Evolutionary conservation across 2,888 invertebrate species (phyloP), one percentile per base, ranked within the genome.

Genomic region (Aquatica leii): DNA sequence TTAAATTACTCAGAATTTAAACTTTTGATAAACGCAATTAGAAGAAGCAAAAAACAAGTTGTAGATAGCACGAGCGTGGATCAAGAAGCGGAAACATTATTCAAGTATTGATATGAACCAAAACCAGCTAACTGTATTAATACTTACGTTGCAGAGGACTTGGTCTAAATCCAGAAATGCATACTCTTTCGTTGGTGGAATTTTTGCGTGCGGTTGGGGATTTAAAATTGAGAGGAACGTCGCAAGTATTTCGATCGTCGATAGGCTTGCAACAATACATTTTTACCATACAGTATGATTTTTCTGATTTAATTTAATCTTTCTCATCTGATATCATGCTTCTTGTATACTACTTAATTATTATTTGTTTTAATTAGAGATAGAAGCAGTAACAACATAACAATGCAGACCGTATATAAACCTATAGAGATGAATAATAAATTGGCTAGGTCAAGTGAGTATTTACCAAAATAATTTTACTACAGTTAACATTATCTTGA

Each of bases 131-230:
- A 20, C n/a, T n/a, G n/a, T n/a, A n/a, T n/a, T n/a, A n/a, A n/a
- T n/a, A n/a, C n/a, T n/a, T n/a, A n/a, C n/a, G n/a, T 57, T 57
- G 9, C 50, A 78, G 76, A 56, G 51, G 63, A 1, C 67, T 77
- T 52, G 73, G 75, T 24, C 58, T 71, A 1, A 48, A 71, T 6
- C 65, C 69, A 12, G 75, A 82, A 9, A 69, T 69, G 1, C 73
- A 84, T 37, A 74, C 79, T 1, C 81, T 85, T 50, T 74, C 71
- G 1, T 64, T 79, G 8, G 66, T 66, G 8, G 77, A 79, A 8
- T 91, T 91, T 76, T 78, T 90, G n/a, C 84, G 85, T 18, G 86
- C 85, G 0, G 87, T 90, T 6, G 87, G 87, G 2, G 88, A 89
- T 69, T 80, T 88, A 12, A 87, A 86, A 56, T 84, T 91, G 46